Base-by-base conservation (phyloP, 2,113 vertebrate species). In the Actenoides lindsayi region DNA sequence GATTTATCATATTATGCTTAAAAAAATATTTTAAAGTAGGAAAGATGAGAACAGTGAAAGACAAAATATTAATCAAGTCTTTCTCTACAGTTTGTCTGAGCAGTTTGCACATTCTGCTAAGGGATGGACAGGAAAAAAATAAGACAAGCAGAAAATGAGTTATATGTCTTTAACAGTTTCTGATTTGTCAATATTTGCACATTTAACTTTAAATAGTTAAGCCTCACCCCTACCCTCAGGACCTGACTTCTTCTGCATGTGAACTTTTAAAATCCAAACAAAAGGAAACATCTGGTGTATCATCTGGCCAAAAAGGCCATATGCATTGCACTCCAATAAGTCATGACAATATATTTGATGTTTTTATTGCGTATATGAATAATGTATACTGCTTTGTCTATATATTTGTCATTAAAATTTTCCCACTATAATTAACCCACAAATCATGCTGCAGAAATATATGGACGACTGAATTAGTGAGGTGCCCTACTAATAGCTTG, bases 201-300 rank as follows among this genome's bases (percentile, higher is more conserved):
- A 7, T 75, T 88, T 76, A 78, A 68, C 41, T 94, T 86, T 41
- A 89, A 68, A 79, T 31, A 56, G 28, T 78, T 35, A 80, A 68
- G 23, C 39, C 41, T 48, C 51, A 84, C 19, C 39, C 50, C 86
- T 51, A 37, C 63, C 56, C 67, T 85, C 53, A 94, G 95, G 44
- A 96, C 24, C 21, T 39, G 84, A 89, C 65, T 95, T 92, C 77
- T 91, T 79, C 76, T 54, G 84, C 80, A 94, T 13, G 13, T 90
- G 94, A 97, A 91, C 83, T 94, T 78, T 74, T 78, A 79, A 89
- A 54, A 53, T 67, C 56, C 33, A 83, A 94, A 77, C 20, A 39
- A 97, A 83, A 95, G 90, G 93, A 98, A 98, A 98, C 97, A 97
- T 98, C 97, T 98, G 98, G 96, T 94, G 70, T 69, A 76, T 95